Evolutionary conservation across 2,888 invertebrate genomes (phyloP), one percentile per base, ranked within the genome.

Genomic region (Drosophila algonquin): DNA sequence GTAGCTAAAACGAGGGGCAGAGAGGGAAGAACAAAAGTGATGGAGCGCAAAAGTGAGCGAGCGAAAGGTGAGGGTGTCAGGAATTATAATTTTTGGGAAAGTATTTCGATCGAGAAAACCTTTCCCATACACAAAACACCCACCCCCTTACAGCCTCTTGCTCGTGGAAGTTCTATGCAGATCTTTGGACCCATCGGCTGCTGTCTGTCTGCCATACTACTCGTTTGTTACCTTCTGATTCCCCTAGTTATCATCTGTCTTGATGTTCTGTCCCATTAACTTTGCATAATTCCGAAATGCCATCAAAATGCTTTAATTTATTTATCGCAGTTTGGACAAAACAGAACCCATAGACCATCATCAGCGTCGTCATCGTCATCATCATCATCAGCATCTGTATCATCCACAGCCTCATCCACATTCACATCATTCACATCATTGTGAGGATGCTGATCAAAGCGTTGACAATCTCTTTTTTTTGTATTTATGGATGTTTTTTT

Each of bases 251-350:
- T 53, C 14, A 18, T 53, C 16, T 62, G 54, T 55, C 48, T 60
- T 54, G 24, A 77, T 80, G 55, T 60, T 51, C 60, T 48, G 46
- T 32, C 52, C 60, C 58, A 73, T 61, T 58, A 67, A 70, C 62
- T 81, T 81, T 73, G 86, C 81, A 81, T 86, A 80, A 83, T 65
- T 61, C 72, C 53, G 52, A 62, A 59, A 71, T 58, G 57, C 74
- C 75, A 81, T 81, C 72, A 58, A 86, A 40, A 51, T 70, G 58
- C 32, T 61, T 69, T 73, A 81, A 81, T 83, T 86, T 83, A 81
- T 83, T 63, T 70, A 70, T 32, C 72, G 62, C 62, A 64, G 45
- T 24, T 44, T 21, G 47, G 44, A 16, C 52, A 21, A 32, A 52
- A 72, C 47, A 24, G 47, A 46, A 44, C 47, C 55, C 56, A 44